Base-by-base conservation (phyloP, 2,888 invertebrate genomes). In the Suillia variegata region DNA sequence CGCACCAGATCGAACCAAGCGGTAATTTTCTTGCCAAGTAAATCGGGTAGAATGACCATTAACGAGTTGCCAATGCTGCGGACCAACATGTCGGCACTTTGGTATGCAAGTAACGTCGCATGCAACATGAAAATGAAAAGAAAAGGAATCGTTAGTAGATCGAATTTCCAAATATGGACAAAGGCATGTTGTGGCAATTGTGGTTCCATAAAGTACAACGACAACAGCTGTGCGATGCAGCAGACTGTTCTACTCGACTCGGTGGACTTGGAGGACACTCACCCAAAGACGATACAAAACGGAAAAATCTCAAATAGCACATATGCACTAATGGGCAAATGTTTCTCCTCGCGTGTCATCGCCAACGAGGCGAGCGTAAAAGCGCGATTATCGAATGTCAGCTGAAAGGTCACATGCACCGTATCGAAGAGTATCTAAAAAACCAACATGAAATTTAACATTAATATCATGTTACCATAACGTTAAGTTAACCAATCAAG, bases 301-400 rank as follows among this genome's bases (percentile, higher is more conserved):
- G 98, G 98, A 80, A 98, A 98, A 76, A 98, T 94, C 80, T 98
- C 96, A 74, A 98, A 96, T 49, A 98, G 85, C 22, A 96, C 91
- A 10, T 93, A 90, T 0, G 94, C 93, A 75, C 91, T 91, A 68
- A 95, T 92, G 6, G 95, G 94, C 68, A 95, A 83, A 80, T 93
- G 93, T 79, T 93, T 93, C 77, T 94, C 94, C 74, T 94, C 93
- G 31, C 93, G 85, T 1, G 92, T 92, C 90, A 94, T 91, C 22
- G 91, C 89, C 69, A 93, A 82, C 0, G 92, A 92, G 2, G 93
- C 92, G 54, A 93, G 84, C 0, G 92, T 91, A 78, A 93, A 95
- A 1, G 94, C 95, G 60, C 92, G 87, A 83, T 98, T 98, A 83
- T 97, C 96, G 79, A 98, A 98, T 17, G 92, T 92, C 70, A 97